phyloP scores from a whole-genome alignment of 2,797 vertebrate genomes.

The Myoxocephalus aenaeus region DNA sequence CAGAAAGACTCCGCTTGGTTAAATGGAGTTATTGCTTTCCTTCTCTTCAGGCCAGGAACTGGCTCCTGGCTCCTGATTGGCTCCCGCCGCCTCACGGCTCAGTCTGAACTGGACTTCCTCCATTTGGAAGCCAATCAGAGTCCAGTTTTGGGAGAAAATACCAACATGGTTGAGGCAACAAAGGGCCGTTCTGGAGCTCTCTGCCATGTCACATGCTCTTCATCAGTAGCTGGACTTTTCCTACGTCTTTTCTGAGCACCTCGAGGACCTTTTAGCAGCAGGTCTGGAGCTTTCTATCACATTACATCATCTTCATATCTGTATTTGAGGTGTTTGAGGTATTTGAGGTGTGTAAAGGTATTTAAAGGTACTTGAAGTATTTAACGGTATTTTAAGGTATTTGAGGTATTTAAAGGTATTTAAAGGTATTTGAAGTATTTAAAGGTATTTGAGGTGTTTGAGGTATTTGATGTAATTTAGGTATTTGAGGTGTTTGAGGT shows the following conservation, averaged over 20 bases:
- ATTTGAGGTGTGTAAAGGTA: no score
- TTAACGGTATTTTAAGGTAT: no score
- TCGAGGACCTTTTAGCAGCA: background rate
- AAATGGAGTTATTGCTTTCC: conserved; percentile 67
- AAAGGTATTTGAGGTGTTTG: no score
- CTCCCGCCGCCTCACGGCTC: background rate
- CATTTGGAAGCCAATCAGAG: background rate
- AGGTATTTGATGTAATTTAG: no score
- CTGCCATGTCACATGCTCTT: background rate
- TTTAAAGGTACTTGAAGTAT: no score
- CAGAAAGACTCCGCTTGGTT: conserved; percentile 6
- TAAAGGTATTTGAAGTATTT: no score
- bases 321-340: no score
- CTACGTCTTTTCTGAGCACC: background rate
- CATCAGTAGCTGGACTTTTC: no score
- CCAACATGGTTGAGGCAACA: background rate
- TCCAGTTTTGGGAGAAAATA: background rate
- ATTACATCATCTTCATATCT: background rate
- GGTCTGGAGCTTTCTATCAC: background rate
- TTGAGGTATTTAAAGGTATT: no score
- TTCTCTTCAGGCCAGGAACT: background rate
- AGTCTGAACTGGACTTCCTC: background rate
- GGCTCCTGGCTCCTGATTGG: conserved; percentile 1
- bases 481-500: no score
- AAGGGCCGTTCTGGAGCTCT: background rate